phyloP scores from a whole-genome alignment of 1,140 invertebrate species.

The Leptinotarsa texana region DNA sequence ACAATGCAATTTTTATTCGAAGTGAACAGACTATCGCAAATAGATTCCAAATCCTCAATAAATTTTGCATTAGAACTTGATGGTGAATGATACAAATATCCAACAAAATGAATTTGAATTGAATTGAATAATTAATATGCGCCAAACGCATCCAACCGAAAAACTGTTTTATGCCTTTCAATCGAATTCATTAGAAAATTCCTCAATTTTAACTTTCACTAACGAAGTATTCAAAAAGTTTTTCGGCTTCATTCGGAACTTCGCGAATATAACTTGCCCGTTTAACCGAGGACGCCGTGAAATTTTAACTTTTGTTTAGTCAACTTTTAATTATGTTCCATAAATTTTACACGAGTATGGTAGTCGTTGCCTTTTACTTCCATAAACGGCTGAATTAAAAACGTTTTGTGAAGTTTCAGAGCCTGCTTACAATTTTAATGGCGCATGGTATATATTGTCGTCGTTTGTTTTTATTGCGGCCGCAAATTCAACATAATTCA shows the following conservation, averaged over 20 bases:
- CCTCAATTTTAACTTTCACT: not conserved
- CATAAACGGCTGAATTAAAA: constrained; percentile 8
- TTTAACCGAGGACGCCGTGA: not conserved
- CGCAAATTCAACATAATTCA: not conserved
- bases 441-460: not conserved
- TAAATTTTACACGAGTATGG: not conserved
- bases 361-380: not conserved
- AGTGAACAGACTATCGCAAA: too few species aligned
- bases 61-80: too few species aligned
- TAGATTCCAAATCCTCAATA: too few species aligned
- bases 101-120: too few species aligned
- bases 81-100: too few species aligned
- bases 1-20: too few species aligned
- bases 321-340: constrained; percentile 8
- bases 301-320: not conserved
- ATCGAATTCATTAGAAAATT: not conserved
- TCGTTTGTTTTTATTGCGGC: not conserved
- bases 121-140: too few species aligned
- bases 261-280: not conserved
- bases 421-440: constrained; percentile 3
- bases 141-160: not conserved
- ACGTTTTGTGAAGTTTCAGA: constrained; percentile 3
- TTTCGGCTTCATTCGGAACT: not conserved
- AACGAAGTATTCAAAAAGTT: not conserved
- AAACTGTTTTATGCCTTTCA: not conserved